phyloP scores from a whole-genome alignment of 2,888 invertebrate genomes.

The Hirudinaria manillensis region DNA sequence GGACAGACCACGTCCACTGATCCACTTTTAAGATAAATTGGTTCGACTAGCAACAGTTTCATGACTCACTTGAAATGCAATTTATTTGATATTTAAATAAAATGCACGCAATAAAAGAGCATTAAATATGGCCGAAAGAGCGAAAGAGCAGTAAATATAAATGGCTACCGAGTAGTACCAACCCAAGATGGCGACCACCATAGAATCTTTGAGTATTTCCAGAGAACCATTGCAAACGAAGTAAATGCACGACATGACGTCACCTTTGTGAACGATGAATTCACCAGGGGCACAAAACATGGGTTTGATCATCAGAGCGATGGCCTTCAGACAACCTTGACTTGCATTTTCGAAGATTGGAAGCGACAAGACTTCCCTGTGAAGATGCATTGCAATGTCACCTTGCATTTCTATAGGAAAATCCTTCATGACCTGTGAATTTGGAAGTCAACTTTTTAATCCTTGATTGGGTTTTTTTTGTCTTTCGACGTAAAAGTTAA shows the following conservation, averaged over 20 bases:
- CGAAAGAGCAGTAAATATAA: not conserved
- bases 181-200: constrained; percentile 95
- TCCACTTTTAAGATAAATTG: too few species aligned
- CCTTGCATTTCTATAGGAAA: constrained; percentile 92
- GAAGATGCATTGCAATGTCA: constrained; percentile 89
- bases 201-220: constrained; percentile 91
- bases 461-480: too few species aligned
- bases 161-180: constrained; percentile 51
- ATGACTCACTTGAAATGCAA: too few species aligned
- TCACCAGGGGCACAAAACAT: constrained; percentile 95
- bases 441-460: too few species aligned
- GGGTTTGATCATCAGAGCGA: constrained; percentile 67
- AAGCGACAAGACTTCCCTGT: constrained; percentile 83
- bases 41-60: too few species aligned
- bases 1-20: too few species aligned
- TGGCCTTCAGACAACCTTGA: constrained; percentile 83
- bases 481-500: too few species aligned
- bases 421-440: constrained; percentile 81
- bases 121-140: too few species aligned
- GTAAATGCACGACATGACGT: constrained; percentile 85
- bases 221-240: constrained; percentile 93
- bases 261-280: constrained; percentile 86
- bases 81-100: too few species aligned
- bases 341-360: constrained; percentile 91
- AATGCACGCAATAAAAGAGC: too few species aligned